phyloP scores from a whole-genome alignment of 1,140 invertebrate genomes.

The Megalonaias nervosa region DNA sequence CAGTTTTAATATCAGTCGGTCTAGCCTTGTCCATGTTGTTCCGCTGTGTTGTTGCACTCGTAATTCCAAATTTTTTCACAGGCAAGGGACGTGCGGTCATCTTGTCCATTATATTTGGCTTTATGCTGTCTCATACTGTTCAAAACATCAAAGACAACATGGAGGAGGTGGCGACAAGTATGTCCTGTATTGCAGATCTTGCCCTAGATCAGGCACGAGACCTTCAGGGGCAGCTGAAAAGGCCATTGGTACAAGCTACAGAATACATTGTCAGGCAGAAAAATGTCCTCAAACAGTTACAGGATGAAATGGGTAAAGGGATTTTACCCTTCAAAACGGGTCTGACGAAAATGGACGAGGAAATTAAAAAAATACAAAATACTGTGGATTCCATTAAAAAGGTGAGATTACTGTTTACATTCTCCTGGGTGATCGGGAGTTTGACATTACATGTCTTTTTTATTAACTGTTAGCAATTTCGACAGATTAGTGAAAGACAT shows the following conservation, averaged over 20 bases:
- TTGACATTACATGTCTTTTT: too few relatives aligned
- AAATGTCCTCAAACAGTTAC: not conserved
- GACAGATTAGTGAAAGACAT: too few relatives aligned
- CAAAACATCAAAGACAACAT: constrained; percentile 22
- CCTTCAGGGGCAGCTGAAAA: constrained; percentile 2
- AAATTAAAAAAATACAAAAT: too few relatives aligned
- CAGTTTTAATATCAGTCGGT: constrained; percentile 7
- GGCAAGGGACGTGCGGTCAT: constrained; percentile 11
- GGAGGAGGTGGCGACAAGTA: constrained; percentile 22
- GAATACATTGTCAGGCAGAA: constrained; percentile 11
- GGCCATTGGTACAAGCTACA: constrained; percentile 11
- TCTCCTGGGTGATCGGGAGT: too few relatives aligned
- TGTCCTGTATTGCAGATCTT: constrained; percentile 23
- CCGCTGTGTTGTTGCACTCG: constrained; percentile 13
- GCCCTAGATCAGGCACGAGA: constrained; percentile 2
- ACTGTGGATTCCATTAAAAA: too few relatives aligned
- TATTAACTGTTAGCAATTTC: too few relatives aligned
- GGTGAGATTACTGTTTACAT: too few relatives aligned
- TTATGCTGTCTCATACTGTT: constrained; percentile 20
- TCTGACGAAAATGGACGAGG: too few relatives aligned
- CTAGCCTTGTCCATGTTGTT: constrained; percentile 15
- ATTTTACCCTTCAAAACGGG: too few relatives aligned
- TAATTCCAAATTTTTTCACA: constrained; percentile 26
- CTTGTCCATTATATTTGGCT: constrained; percentile 22
- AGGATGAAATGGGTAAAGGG: not conserved